phyloP scores from a whole-genome alignment of 1,140 invertebrate species.

The Lepidurus packardi region DNA sequence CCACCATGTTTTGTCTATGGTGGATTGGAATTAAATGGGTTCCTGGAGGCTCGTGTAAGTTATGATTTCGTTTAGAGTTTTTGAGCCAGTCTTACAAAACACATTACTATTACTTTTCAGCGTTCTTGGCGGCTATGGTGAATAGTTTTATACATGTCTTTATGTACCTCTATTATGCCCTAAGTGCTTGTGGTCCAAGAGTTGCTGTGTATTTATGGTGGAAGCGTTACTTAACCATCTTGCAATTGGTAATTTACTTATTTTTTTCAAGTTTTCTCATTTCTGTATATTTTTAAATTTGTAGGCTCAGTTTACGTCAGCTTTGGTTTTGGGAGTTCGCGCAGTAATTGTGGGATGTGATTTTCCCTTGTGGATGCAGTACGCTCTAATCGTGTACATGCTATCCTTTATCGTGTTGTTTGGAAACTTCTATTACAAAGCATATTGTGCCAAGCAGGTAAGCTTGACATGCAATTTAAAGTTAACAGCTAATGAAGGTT shows the following conservation, averaged over 20 bases:
- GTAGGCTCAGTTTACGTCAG: conserved; percentile 78
- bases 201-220: conserved; percentile 81
- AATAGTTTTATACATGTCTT: conserved; percentile 87
- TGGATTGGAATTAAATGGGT: conserved; percentile 97
- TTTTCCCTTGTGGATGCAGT: conserved; percentile 91
- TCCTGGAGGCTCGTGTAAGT: conserved; percentile 84
- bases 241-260: conserved; percentile 56
- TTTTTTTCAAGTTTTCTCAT: not conserved
- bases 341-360: conserved; percentile 75
- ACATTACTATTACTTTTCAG: conserved; percentile 49
- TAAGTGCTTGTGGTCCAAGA: conserved; percentile 71
- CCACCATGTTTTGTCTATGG: conserved; percentile 86
- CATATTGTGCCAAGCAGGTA: conserved; percentile 49
- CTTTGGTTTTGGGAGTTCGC: conserved; percentile 72
- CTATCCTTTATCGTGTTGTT: conserved; percentile 84
- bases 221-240: conserved; percentile 87
- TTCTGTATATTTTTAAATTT: conserved; percentile 26
- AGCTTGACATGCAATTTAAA: not conserved
- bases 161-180: conserved; percentile 89
- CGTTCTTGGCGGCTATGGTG: conserved; percentile 77
- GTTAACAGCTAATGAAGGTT: not conserved
- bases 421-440: conserved; percentile 82
- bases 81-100: not conserved
- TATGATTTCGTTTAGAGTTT: conserved; percentile 16
- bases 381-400: conserved; percentile 83